These are phyloP conservation scores for Megalurothrips usitatus DNA, from an alignment of 2,888 invertebrate species.

Conservation along the genomic window DNA sequence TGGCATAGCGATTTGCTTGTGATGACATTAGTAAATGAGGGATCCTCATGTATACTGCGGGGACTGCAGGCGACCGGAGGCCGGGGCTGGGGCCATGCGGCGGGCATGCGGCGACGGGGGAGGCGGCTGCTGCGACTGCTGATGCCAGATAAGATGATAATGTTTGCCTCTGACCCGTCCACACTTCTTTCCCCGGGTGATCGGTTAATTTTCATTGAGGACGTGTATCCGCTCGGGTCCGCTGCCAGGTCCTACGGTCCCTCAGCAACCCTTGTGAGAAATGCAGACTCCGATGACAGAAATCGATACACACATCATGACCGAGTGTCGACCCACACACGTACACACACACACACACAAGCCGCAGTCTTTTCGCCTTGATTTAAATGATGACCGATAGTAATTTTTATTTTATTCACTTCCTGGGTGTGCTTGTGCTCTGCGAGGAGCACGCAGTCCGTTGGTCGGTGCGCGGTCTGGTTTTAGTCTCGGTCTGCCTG, in stretches of 20 bases:
- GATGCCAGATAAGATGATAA: neutral
- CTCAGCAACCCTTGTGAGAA: neutral
- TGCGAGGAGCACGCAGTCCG: no score
- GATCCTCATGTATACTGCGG: neutral
- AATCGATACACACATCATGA: neutral
- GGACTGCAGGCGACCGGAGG: neutral
- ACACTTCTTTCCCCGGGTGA: neutral
- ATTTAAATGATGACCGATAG: no score
- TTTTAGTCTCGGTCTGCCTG: no score
- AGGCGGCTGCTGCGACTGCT: neutral
- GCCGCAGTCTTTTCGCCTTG: no score
- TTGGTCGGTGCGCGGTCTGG: no score
- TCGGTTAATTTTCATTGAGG: slow-evolving; percentile 10
- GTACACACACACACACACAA: no score
- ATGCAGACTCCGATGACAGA: neutral
- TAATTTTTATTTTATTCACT: no score
- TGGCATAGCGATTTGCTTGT: neutral
- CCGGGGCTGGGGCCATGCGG: neutral
- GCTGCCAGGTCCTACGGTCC: neutral
- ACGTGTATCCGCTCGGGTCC: neutral
- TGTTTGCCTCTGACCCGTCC: neutral
- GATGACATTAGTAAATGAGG: slow-evolving; percentile 18
- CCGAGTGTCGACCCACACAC: no score
- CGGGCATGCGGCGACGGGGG: neutral
- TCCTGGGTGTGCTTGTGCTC: no score